phyloP scores from a whole-genome alignment of 2,888 invertebrate species.

The Chymomyza caudatula region DNA sequence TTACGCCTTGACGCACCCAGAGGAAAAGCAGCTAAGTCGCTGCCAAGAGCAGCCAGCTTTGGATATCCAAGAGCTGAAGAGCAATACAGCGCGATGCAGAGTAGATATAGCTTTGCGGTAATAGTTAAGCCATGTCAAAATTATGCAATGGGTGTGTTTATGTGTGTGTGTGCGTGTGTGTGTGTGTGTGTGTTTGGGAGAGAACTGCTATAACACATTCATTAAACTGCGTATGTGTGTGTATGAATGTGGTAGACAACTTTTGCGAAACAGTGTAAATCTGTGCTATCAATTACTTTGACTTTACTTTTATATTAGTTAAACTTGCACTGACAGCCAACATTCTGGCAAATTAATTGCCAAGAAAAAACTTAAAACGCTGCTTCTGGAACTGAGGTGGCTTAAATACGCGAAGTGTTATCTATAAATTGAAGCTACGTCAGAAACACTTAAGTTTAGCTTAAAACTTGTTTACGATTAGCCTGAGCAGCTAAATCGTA shows the following conservation, averaged over 20 bases:
- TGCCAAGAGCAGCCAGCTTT: constrained; percentile 21
- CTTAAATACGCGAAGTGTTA: background rate
- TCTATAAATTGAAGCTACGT: background rate
- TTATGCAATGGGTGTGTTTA: constrained; percentile 5
- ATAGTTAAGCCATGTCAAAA: background rate
- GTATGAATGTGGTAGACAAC: background rate
- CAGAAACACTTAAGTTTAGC: background rate
- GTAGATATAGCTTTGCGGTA: constrained; percentile 15
- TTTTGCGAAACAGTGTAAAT: constrained; percentile 1
- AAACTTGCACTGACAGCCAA: background rate
- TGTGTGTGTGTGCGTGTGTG: too few relatives aligned
- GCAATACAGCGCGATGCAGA: constrained; percentile 6
- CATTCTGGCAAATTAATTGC: background rate
- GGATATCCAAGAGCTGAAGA: background rate
- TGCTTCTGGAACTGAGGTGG: too few relatives aligned
- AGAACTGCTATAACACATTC: constrained; percentile 60
- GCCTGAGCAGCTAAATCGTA: background rate
- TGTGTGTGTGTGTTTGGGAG: background rate
- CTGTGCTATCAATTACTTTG: constrained; percentile 13
- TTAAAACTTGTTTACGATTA: background rate
- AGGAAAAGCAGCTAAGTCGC: constrained; percentile 31
- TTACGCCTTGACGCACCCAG: constrained; percentile 41
- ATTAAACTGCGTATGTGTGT: constrained; percentile 50
- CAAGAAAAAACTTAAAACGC: background rate
- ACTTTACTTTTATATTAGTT: background rate